These are phyloP conservation scores for Neotoxoptera formosana DNA, from an alignment of 1,140 invertebrate species.

Conservation along the genomic window DNA sequence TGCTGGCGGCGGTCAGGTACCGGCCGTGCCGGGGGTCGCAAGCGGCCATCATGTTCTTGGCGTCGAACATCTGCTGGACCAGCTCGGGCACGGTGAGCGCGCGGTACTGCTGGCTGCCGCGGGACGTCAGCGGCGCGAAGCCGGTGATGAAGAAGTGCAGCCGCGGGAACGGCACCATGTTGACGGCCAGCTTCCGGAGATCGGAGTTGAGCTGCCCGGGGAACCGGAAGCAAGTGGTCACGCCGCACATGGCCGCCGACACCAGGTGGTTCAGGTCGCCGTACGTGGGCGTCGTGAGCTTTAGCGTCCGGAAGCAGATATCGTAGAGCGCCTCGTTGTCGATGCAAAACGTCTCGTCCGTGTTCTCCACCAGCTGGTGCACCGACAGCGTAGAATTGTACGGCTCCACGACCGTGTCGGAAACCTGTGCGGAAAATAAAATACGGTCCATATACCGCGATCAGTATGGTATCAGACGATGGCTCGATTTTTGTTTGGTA, in stretches of 20 bases:
- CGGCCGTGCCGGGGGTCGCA: conserved; percentile 78
- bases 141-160: conserved; percentile 96
- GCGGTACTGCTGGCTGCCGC: conserved; percentile 78
- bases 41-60: conserved; percentile 83
- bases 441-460: too few relatives aligned
- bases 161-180: conserved; percentile 97
- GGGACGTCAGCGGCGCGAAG: conserved; percentile 81
- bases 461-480: not conserved
- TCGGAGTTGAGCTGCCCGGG: not conserved
- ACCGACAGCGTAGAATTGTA: conserved; percentile 85
- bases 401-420: conserved; percentile 82
- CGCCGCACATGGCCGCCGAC: not conserved
- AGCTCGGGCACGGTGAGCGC: conserved; percentile 78
- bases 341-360: conserved; percentile 84
- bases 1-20: conserved; percentile 85
- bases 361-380: conserved; percentile 83
- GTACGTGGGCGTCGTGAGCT: conserved; percentile 66
- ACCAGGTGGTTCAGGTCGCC: not conserved
- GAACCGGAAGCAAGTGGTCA: not conserved
- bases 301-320: conserved; percentile 87
- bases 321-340: conserved; percentile 90
- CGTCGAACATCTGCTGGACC: conserved; percentile 73
- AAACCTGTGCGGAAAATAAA: conserved; percentile 66
- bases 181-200: conserved; percentile 92
- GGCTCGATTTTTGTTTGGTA: too few relatives aligned